phyloP scores from a whole-genome alignment of 2,113 vertebrate genomes.

The Bufo gargarizans region DNA sequence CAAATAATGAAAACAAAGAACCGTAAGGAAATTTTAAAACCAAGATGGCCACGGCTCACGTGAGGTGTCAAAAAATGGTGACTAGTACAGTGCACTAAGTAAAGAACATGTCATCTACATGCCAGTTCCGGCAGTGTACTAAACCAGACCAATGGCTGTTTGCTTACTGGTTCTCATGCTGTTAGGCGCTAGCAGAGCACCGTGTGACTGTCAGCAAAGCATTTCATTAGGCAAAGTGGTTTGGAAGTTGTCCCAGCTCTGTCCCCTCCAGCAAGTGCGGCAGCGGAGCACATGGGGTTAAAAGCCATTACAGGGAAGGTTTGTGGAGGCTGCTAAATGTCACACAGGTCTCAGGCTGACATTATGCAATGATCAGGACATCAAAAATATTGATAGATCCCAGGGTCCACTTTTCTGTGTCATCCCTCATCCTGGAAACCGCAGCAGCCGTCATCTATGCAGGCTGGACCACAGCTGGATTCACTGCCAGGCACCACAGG shows the following conservation, averaged over 20 bases:
- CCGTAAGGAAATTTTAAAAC: too few species aligned
- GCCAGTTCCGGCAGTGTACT: too few species aligned
- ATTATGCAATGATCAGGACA: constrained; percentile 1
- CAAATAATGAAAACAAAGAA: too few species aligned
- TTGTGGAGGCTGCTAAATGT: neutral
- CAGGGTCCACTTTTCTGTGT: neutral
- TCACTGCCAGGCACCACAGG: neutral
- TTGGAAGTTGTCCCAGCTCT: constrained; percentile 19
- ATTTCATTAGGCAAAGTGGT: neutral
- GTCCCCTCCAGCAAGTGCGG: constrained; percentile 14
- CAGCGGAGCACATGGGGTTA: constrained; percentile 5
- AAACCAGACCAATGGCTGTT: too few species aligned
- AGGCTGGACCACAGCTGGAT: too few species aligned
- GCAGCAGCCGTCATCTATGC: neutral
- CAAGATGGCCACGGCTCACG: too few species aligned
- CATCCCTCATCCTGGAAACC: neutral
- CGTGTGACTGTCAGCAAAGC: neutral
- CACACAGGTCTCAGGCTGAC: neutral
- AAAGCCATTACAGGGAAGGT: neutral
- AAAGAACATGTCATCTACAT: too few species aligned
- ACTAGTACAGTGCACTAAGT: too few species aligned
- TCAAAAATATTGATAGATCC: constrained; percentile 1
- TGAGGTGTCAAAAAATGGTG: too few species aligned
- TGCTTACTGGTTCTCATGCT: neutral
- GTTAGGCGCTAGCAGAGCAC: neutral